Percentiles rank a stretch among this genome's conserved stretches.
These are phyloP conservation scores for Ictidomys tridecemlineatus DNA, from an alignment of 2,113 vertebrate species.

Conservation along the genomic window DNA sequence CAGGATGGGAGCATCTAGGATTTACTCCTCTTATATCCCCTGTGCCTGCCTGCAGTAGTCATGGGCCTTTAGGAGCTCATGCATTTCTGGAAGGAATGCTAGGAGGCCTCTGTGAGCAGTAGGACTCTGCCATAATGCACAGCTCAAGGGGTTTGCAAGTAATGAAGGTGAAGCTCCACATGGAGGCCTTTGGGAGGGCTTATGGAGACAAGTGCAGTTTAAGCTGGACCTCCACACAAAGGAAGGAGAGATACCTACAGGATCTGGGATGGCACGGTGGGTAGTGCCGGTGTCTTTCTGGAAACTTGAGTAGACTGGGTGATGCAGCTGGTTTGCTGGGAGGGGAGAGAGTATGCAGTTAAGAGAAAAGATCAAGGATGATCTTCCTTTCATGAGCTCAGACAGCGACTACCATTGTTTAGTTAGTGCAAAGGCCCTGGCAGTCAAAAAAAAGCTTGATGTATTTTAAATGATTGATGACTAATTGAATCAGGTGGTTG, in stretches of 20 bases:
- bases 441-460: constrained; percentile 31
- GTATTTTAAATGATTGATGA: constrained; percentile 53
- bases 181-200: background rate
- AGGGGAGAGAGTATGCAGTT: background rate
- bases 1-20: background rate
- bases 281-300: rapidly evolving
- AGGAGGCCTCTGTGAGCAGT: background rate
- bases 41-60: background rate
- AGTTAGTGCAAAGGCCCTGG: constrained; percentile 39
- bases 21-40: background rate
- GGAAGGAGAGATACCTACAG: rapidly evolving
- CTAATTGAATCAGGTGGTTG: constrained; percentile 22
- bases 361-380: background rate
- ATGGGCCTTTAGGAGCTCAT: background rate
- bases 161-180: background rate
- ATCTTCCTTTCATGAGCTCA: background rate
- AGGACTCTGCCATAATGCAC: background rate
- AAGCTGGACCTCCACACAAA: background rate
- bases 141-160: rapidly evolving
- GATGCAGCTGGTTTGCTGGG: no score
- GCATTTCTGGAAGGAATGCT: background rate
- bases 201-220: background rate
- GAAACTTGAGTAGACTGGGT: background rate
- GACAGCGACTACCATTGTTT: background rate
- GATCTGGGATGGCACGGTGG: background rate